Evolutionary conservation across 2,888 invertebrate genomes (phyloP).

Genomic region (Calliscelio sp.): DNA sequence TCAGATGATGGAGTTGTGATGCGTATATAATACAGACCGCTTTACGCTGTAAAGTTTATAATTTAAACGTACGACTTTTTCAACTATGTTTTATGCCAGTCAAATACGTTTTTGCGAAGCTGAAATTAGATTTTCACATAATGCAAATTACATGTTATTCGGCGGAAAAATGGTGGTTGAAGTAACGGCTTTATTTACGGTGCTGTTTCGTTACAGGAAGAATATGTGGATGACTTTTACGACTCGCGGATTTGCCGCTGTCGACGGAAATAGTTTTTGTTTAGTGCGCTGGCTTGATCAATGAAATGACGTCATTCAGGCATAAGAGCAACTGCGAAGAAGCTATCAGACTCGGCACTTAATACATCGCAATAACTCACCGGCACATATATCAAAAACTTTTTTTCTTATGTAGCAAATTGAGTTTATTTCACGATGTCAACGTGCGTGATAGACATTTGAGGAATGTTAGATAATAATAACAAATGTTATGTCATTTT

Average conservation of each 20-base stretch:
- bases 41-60: constrained; percentile 33
- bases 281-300: constrained; percentile 59
- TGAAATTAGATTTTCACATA: constrained; percentile 41
- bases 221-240: constrained; percentile 36
- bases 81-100: not conserved
- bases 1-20: constrained; percentile 3
- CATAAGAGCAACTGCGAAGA: constrained; percentile 30
- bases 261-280: constrained; percentile 70
- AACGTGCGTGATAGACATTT: too few relatives aligned
- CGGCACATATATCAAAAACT: too few relatives aligned
- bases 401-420: too few relatives aligned
- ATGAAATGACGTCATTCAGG: constrained; percentile 67
- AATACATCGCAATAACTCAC: too few relatives aligned
- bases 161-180: constrained; percentile 24
- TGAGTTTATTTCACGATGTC: too few relatives aligned
- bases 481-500: too few relatives aligned
- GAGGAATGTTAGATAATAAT: too few relatives aligned
- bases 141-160: constrained; percentile 44
- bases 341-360: constrained; percentile 25
- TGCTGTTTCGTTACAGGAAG: constrained; percentile 31
- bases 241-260: constrained; percentile 39
- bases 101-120: constrained; percentile 1
- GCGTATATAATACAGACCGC: constrained; percentile 2
- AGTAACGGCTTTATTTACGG: constrained; percentile 56
- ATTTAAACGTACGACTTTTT: constrained; percentile 33